Evolutionary conservation across 2,888 invertebrate genomes (phyloP), one percentile per base, ranked within the genome.

Genomic region (Cryptocephalus moraei): DNA sequence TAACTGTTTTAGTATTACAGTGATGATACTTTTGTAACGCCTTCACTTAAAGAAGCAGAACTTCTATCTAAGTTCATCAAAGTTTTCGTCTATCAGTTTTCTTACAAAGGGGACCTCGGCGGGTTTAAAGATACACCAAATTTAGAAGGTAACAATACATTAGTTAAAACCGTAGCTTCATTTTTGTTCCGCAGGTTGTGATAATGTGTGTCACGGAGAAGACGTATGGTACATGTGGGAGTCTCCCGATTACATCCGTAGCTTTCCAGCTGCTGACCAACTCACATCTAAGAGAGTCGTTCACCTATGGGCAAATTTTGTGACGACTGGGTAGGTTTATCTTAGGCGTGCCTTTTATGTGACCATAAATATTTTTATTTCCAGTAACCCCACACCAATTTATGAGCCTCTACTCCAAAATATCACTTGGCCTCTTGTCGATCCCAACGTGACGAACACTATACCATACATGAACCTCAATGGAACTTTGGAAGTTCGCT

Each of bases 321-420:
- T 45, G 1, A 48, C 44, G 42, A 45, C 44, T 34, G 13, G 42
- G 48, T 48, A 31, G 6, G 6, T 4, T 22, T 6, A 22, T 4
- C 6, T 4, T 6, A 2, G 22, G 6, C 3, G 22, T 22, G 22
- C 6, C 2, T 4, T 2, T 22, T 6, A 22, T 22, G 22, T 22
- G 2, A 22, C 3, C 6, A 2, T 22, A 4, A 22, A 2, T 22
- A 6, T n/a, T 22, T 22, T 22, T 22, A 22, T 22, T 22, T 2
- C 2, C 32, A 49, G 49, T 10, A 49, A 49, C 33, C 49, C 49
- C 14, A 49, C 49, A 10, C 49, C 49, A 44, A 22, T 6, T 4
- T 22, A 6, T 22, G 22, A 36, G 6, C 12, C n/a, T 6, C n/a
- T 36, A 11, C 36, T 36, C n/a, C 22, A 32, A 4, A 49, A 49